Percentiles rank a stretch among this genome's conserved stretches.
Conservation (phyloP, 30 jellyfish, hydroid and myxozoan genomes). For the Chrysaora quinquecirrha region DNA sequence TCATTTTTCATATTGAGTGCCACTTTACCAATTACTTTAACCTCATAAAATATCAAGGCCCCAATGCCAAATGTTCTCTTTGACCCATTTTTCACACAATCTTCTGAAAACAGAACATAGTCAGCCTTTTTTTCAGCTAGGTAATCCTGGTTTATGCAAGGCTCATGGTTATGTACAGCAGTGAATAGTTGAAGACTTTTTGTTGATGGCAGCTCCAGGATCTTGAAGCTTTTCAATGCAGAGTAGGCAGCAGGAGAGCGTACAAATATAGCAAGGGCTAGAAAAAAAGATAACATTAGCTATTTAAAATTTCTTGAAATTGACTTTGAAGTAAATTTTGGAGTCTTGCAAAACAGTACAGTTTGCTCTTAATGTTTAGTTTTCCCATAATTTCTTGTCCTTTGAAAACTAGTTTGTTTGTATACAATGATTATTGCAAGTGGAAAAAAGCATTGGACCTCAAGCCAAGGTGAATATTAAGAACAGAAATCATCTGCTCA, state of each 20-base stretch:
- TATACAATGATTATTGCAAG: neutral
- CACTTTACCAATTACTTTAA: conserved; percentile 5
- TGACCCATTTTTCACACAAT: conserved; percentile 15
- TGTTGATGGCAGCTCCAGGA: conserved; percentile 35
- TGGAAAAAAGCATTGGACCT: neutral
- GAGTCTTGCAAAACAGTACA: neutral
- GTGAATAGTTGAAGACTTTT: conserved; percentile 37
- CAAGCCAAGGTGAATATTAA: neutral
- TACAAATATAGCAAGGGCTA: conserved; percentile 42
- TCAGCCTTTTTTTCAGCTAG: conserved; percentile 27
- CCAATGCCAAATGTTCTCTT: conserved; percentile 35
- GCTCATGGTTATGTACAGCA: conserved; percentile 32
- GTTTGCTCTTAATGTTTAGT: too few species aligned
- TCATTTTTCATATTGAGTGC: conserved; percentile 37
- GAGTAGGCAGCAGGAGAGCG: conserved; percentile 49
- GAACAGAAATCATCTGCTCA: neutral
- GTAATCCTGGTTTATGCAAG: conserved; percentile 28
- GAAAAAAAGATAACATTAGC: neutral
- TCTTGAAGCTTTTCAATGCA: conserved; percentile 31
- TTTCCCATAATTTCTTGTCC: too few species aligned
- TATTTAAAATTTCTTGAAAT: neutral
- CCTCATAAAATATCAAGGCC: conserved; percentile 19
- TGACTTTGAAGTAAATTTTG: neutral
- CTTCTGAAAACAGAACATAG: conserved; percentile 10
- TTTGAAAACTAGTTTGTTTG: neutral